Base-by-base conservation (phyloP, 2,888 invertebrate genomes). In the Frankliniella fusca region DNA sequence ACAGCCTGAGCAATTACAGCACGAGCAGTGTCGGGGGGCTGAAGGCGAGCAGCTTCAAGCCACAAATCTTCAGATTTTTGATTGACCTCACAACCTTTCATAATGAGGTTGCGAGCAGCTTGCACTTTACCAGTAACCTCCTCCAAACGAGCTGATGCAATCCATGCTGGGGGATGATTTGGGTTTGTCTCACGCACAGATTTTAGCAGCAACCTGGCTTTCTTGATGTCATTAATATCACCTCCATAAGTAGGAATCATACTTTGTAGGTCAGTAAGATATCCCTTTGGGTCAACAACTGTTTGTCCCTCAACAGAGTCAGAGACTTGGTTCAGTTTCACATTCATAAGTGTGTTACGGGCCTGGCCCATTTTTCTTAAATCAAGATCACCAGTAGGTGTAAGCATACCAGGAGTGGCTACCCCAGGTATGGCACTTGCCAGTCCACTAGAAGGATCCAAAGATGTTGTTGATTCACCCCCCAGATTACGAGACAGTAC, bases 171-270 rank as follows among this genome's bases (percentile, higher is more conserved):
- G 0, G 99, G 98, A 90, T 99, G 99, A 88, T 98, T 98, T 0
- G 99, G 99, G 90, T 99, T 99, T 0, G 99, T 99, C 87, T 95
- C 95, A 81, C 99, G 90, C 0, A 99, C 98, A 81, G 98, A 98
- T 87, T 99, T 99, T 76, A 99, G 88, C 76, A 99, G 88, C 82
- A 98, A 89, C 83, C 99, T 91, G 0, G 99, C 99, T 87, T 99
- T 99, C 88, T 99, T 99, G 20, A 98, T 98, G 87, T 98, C 98
- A 88, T 91, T 92, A 85, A 98, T 98, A 87, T 98, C 99, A 3
- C 98, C 98, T 0, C 99, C 99, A 87, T 98, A 97, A 0, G 97
- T 96, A 0, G 99, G 99, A 86, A 99, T 96, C 98, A 99, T 99
- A 38, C 98, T 98, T 87, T 99, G 98, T 81, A 99, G 90, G 88